Evolutionary conservation across 2,797 vertebrate genomes (phyloP).

Genomic region (Emys orbicularis): DNA sequence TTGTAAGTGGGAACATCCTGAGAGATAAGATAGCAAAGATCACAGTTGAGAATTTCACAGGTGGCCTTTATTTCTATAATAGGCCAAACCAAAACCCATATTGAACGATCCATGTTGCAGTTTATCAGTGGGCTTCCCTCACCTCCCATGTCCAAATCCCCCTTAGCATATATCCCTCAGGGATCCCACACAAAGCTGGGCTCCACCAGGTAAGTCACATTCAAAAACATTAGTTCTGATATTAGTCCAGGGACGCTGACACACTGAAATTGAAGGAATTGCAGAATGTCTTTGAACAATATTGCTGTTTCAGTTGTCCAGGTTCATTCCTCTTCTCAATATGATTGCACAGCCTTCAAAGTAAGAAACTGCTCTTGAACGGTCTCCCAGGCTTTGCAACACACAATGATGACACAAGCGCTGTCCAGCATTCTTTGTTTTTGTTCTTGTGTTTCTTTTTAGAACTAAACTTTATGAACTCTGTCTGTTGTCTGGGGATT

Average conservation of each 20-base stretch:
- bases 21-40: background rate
- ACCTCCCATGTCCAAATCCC: too few relatives aligned
- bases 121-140: too few relatives aligned
- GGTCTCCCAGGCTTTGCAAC: background rate
- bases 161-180: too few relatives aligned
- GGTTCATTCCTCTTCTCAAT: background rate
- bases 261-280: background rate
- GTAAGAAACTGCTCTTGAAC: background rate
- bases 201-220: background rate
- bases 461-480: background rate
- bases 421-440: rapidly evolving
- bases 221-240: background rate
- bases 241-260: background rate
- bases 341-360: background rate
- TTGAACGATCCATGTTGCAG: too few relatives aligned
- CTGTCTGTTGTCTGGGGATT: too few relatives aligned
- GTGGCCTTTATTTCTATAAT: too few relatives aligned
- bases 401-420: background rate
- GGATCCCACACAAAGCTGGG: too few relatives aligned
- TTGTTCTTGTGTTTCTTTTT: background rate
- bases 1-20: background rate
- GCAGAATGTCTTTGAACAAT: background rate
- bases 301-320: background rate
- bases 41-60: background rate
- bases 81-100: too few relatives aligned